These are phyloP conservation scores for Cyrtonyx montezumae DNA, from an alignment of 2,113 vertebrate genomes.

Conservation along the genomic window DNA sequence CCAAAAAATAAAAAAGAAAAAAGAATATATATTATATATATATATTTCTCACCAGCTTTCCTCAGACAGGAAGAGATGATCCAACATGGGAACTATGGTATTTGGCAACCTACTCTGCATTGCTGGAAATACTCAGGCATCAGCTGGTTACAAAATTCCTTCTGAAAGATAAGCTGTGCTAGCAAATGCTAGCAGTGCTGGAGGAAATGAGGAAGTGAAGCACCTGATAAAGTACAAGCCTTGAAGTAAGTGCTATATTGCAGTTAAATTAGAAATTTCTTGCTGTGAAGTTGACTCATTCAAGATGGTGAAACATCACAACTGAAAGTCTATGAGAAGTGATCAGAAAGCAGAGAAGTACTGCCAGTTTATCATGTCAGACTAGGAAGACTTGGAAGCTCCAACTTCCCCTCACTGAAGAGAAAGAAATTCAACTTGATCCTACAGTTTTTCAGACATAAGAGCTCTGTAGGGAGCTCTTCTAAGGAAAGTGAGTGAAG, in stretches of 20 bases:
- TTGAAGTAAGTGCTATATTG: conserved; percentile 15
- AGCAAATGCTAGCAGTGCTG: conserved; percentile 7
- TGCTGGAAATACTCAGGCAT: conserved; percentile 44
- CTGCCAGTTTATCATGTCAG: not conserved
- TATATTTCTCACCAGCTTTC: conserved; percentile 47
- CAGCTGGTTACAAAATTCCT: conserved; percentile 40
- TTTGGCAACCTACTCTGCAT: conserved; percentile 55
- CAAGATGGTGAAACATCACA: not conserved
- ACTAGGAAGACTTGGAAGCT: not conserved
- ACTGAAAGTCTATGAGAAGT: not conserved
- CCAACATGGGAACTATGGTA: conserved; percentile 17
- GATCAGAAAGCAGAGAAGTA: not conserved
- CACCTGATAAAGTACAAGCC: not conserved
- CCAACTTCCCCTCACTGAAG: not conserved
- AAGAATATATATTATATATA: not conserved
- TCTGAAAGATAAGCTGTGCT: not conserved
- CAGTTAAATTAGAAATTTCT: conserved; percentile 28
- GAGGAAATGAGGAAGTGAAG: not conserved
- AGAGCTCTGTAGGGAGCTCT: not conserved
- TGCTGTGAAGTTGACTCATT: not conserved
- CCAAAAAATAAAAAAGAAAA: not conserved
- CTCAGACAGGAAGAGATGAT: conserved; percentile 42
- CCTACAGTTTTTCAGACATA: not conserved
- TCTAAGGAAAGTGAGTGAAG: not conserved
- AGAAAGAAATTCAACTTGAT: not conserved